Conservation (phyloP, 2,888 invertebrate species). For the Apamea anceps region DNA sequence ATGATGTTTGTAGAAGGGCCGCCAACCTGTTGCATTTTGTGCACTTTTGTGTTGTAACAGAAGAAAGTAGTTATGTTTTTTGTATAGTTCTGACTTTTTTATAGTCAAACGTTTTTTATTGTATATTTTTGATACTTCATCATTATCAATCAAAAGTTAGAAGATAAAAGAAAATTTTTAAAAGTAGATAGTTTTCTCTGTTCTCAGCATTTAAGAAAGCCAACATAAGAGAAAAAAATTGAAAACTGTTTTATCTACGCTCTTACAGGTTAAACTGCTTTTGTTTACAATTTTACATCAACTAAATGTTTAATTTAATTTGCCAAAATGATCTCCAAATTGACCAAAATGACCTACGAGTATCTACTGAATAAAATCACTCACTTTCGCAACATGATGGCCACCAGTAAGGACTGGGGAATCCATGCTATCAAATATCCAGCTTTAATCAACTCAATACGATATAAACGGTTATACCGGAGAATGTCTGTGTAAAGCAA, state of each 20-base stretch:
- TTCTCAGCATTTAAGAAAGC: not conserved
- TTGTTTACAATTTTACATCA: too few relatives aligned
- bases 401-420: not conserved
- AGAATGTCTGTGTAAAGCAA: constrained; percentile 32
- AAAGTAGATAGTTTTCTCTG: not conserved
- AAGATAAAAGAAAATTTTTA: not conserved
- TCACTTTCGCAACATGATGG: not conserved
- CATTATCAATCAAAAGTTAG: not conserved
- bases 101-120: not conserved
- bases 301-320: not conserved
- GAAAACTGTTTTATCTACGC: not conserved
- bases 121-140: not conserved
- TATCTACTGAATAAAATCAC: not conserved
- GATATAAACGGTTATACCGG: constrained; percentile 3
- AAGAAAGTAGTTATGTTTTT: not conserved
- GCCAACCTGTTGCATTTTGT: constrained; percentile 49
- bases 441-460: constrained; percentile 32
- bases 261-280: not conserved
- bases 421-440: not conserved
- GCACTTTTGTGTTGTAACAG: constrained; percentile 23
- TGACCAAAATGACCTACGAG: not conserved
- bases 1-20: constrained; percentile 49
- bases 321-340: not conserved
- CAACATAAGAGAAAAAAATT: not conserved
- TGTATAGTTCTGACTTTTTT: not conserved